Evolutionary conservation across 2,113 vertebrate species (phyloP).

Genomic region (Halcyon senegalensis): DNA sequence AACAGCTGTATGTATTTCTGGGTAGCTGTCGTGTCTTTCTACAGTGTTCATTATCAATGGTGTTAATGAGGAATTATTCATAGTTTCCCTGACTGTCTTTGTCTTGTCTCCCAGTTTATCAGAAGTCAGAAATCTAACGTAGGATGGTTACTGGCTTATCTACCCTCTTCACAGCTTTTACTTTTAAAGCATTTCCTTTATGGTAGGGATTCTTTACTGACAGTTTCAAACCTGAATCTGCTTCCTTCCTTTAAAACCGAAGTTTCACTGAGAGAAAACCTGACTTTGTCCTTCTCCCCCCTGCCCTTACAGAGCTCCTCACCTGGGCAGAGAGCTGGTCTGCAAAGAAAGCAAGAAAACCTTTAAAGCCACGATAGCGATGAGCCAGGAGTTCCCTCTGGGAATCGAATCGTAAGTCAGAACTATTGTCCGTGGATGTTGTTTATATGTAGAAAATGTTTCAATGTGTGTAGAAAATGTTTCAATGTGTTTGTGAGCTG

Average conservation of each 20-base stretch:
- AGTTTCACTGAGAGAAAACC: background rate
- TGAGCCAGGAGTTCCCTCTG: conserved; percentile 98
- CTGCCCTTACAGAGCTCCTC: conserved; percentile 85
- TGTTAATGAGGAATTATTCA: background rate
- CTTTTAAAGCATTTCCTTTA: background rate
- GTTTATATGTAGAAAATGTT: accelerated
- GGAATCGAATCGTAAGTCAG: conserved; percentile 94
- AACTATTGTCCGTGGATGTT: accelerated
- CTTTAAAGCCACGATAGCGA: conserved; percentile 98
- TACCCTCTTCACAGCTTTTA: background rate
- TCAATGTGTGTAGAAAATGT: accelerated
- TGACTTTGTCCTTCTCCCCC: background rate
- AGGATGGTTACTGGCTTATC: background rate
- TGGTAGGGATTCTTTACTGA: background rate
- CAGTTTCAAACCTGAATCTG: background rate
- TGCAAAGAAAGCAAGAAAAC: conserved; percentile 99
- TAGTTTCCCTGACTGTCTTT: background rate
- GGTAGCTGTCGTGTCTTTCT: background rate
- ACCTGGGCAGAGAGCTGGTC: conserved; percentile 93
- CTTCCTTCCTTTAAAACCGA: background rate
- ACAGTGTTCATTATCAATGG: background rate
- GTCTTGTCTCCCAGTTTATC: background rate
- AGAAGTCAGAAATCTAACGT: background rate
- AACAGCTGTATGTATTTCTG: background rate
- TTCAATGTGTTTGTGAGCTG: accelerated